phyloP scores from a whole-genome alignment of 1,140 invertebrate species.

The Prorops nasuta region DNA sequence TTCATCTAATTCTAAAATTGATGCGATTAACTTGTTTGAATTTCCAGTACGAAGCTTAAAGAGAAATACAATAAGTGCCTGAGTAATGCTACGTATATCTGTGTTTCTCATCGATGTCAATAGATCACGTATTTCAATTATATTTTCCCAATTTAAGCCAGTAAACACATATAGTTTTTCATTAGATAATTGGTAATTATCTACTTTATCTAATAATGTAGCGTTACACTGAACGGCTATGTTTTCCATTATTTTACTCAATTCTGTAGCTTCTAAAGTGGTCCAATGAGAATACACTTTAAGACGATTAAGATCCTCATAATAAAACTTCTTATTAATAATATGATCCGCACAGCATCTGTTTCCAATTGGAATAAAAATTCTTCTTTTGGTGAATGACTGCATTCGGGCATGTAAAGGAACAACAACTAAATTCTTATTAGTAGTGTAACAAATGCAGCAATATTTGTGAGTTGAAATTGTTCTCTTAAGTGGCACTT shows the following conservation, averaged over 20 bases:
- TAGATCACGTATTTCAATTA: slow-evolving; percentile 15
- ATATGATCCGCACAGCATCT: slow-evolving; percentile 24
- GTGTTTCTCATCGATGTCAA: slow-evolving; percentile 17
- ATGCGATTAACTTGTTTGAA: slow-evolving; percentile 9
- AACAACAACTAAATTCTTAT: slow-evolving; percentile 10
- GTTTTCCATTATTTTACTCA: slow-evolving; percentile 9
- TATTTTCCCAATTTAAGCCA: slow-evolving; percentile 17
- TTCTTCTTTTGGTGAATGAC: slow-evolving; percentile 8
- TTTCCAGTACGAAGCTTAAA: slow-evolving; percentile 16
- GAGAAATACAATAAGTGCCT: slow-evolving; percentile 19
- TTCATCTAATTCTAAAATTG: slow-evolving; percentile 6
- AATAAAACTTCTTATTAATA: slow-evolving; percentile 22
- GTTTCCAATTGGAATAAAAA: slow-evolving; percentile 23
- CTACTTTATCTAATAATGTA: slow-evolving; percentile 17
- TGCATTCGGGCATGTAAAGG: slow-evolving; percentile 11
- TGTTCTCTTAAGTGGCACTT: slow-evolving; percentile 14
- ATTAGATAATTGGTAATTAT: slow-evolving; percentile 13
- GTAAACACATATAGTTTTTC: slow-evolving; percentile 20
- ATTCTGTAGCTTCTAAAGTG: background rate
- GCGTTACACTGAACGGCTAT: slow-evolving; percentile 10
- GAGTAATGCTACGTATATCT: slow-evolving; percentile 9
- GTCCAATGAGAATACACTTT: slow-evolving; percentile 13
- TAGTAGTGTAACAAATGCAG: slow-evolving; percentile 13
- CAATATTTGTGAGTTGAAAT: slow-evolving; percentile 15
- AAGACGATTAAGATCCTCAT: slow-evolving; percentile 17